Percentiles rank a stretch among this genome's conserved stretches.
These are phyloP conservation scores for Endotricha flammealis DNA, from an alignment of 2,888 invertebrate genomes.

Conservation along the genomic window DNA sequence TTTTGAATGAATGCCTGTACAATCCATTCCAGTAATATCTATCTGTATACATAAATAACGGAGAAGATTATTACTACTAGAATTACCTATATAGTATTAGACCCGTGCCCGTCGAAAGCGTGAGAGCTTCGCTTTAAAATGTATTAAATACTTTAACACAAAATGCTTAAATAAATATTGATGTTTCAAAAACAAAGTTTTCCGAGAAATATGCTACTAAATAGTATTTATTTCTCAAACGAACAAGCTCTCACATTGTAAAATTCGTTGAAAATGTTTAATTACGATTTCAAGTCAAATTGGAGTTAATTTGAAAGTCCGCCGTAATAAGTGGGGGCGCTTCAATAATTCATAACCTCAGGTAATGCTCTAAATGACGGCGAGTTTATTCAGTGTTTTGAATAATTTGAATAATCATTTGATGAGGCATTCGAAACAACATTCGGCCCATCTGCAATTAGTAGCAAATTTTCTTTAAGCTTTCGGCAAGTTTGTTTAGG, in stretches of 20 bases:
- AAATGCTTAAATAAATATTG: too few species aligned
- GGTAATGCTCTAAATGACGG: constrained; percentile 28
- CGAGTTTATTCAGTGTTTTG: constrained; percentile 41
- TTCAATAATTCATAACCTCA: constrained; percentile 39
- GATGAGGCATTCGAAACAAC: constrained; percentile 42
- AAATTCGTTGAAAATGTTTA: constrained; percentile 13
- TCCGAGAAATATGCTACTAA: too few species aligned
- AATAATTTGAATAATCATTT: constrained; percentile 44
- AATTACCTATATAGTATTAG: too few species aligned
- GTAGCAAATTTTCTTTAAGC: constrained; percentile 60
- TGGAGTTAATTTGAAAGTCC: constrained; percentile 19
- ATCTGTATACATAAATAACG: too few species aligned
- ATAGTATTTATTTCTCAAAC: too few species aligned
- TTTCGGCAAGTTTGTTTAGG: constrained; percentile 70
- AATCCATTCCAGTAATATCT: too few species aligned
- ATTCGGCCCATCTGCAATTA: constrained; percentile 54
- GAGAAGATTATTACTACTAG: too few species aligned
- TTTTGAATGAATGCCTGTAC: background rate
- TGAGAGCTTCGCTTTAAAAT: too few species aligned
- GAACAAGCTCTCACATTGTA: too few species aligned
- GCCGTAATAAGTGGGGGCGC: constrained; percentile 27
- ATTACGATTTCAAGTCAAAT: constrained; percentile 19
- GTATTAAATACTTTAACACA: too few species aligned
- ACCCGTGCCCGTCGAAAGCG: too few species aligned
- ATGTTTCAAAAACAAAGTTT: too few species aligned